Evolutionary conservation across 2,113 vertebrate genomes (phyloP).

Genomic region (Lipophrys pholis): DNA sequence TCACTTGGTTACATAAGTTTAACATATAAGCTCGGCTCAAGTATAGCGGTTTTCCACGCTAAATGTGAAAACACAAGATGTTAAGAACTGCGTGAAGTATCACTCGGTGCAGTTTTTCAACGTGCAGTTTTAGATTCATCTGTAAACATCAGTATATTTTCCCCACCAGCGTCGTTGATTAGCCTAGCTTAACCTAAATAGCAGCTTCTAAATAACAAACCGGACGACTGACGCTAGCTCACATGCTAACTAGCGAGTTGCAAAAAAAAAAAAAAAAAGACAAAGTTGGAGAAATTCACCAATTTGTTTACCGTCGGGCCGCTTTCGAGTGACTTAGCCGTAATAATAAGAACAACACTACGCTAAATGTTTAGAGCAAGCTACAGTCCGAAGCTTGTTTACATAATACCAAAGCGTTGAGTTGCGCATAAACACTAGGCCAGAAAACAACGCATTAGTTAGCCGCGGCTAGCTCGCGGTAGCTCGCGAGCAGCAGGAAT

Average conservation of each 20-base stretch:
- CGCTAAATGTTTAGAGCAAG: not conserved
- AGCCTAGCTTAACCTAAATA: constrained; percentile 74
- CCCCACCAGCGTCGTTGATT: constrained; percentile 41
- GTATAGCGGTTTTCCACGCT: not conserved
- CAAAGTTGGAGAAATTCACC: not conserved
- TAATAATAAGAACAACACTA: not conserved
- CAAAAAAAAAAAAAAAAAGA: not conserved
- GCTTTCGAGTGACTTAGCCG: not conserved
- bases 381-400: constrained; percentile 61
- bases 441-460: constrained; percentile 57
- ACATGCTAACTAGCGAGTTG: constrained; percentile 20
- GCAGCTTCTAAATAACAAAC: constrained; percentile 56
- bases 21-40: constrained; percentile 3
- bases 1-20: constrained; percentile 60
- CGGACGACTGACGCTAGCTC: constrained; percentile 41
- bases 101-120: not conserved
- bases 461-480: constrained; percentile 21
- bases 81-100: not conserved
- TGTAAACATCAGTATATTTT: constrained; percentile 9
- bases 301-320: no score
- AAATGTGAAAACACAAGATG: not conserved
- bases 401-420: constrained; percentile 72
- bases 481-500: constrained; percentile 14
- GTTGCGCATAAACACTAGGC: constrained; percentile 74
- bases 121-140: not conserved